Percentiles rank a stretch among this genome's conserved stretches.
These are phyloP conservation scores for Remorina albescens DNA, from an alignment of 2,797 vertebrate species.

Conservation along the genomic window DNA sequence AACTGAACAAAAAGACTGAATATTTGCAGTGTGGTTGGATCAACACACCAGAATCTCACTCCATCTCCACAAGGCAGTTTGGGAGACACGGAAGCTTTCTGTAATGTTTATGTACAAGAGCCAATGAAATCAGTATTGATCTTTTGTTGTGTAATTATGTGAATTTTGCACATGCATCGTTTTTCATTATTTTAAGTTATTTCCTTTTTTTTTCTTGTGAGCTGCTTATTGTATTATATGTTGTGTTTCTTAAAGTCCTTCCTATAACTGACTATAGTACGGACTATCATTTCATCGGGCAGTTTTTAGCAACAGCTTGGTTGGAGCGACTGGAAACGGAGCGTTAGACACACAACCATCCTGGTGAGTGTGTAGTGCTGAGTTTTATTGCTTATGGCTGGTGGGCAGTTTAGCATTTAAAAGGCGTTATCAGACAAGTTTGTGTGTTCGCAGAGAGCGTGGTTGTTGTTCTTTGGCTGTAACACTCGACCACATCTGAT, in stretches of 20 bases:
- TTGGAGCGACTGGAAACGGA: not conserved
- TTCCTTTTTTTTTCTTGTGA: constrained; percentile 44
- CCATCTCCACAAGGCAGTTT: not conserved
- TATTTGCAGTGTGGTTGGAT: not conserved
- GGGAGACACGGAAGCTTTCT: constrained; percentile 2
- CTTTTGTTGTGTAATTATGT: constrained; percentile 39
- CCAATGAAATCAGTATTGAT: constrained; percentile 40
- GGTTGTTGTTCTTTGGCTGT: constrained; percentile 4
- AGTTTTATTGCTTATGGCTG: constrained; percentile 5
- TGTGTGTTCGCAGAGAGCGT: constrained; percentile 10
- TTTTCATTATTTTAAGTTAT: constrained; percentile 59
- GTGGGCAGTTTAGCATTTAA: constrained; percentile 2
- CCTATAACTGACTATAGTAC: constrained; percentile 9
- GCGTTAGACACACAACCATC: constrained; percentile 15
- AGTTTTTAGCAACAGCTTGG: not conserved
- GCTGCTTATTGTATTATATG: constrained; percentile 24
- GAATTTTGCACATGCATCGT: constrained; percentile 58
- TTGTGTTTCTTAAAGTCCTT: constrained; percentile 24
- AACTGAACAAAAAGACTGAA: constrained; percentile 5
- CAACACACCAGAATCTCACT: not conserved
- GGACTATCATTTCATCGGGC: constrained; percentile 10
- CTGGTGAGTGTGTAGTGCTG: not conserved
- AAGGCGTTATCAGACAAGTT: constrained; percentile 2
- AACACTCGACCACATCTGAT: not conserved
- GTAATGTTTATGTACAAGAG: constrained; percentile 6